A percentile compares a stretch with the other conserved stretches of the same genome.
Evolutionary conservation across 2,113 vertebrate species (phyloP).

Genomic region (Bungarus multicinctus): DNA sequence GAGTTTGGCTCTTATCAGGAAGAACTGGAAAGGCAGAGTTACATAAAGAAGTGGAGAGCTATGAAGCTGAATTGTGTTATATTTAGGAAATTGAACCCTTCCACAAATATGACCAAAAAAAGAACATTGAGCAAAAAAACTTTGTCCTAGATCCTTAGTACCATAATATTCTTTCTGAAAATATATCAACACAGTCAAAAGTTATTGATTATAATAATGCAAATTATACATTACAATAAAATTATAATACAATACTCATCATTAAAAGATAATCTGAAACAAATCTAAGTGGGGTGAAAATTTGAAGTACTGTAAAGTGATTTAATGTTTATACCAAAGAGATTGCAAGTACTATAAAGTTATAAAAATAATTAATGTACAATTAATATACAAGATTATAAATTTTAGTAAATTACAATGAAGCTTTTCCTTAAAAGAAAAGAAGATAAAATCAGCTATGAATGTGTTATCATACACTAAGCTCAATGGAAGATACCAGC

Average conservation of each 20-base stretch:
- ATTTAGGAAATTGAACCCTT: neutral
- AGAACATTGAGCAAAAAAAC: neutral
- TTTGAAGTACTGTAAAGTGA: neutral
- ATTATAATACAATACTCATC: too few relatives aligned
- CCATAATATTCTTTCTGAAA: neutral
- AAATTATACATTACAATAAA: too few relatives aligned
- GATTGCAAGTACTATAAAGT: neutral
- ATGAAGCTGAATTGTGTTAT: neutral
- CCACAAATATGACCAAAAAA: neutral
- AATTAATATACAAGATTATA: neutral
- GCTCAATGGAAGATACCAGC: neutral
- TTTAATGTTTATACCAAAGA: neutral
- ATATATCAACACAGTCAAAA: neutral
- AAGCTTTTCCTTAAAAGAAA: neutral
- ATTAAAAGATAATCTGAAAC: neutral
- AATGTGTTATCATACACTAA: neutral
- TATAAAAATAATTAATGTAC: neutral
- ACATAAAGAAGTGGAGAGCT: neutral
- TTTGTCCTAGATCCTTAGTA: neutral
- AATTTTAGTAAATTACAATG: neutral
- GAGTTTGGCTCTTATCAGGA: neutral
- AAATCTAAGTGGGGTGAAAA: neutral
- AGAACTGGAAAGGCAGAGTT: neutral
- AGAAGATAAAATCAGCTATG: neutral
- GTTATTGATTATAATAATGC: too few relatives aligned